Percentiles rank a stretch among this genome's conserved stretches.
phyloP scores from a whole-genome alignment of 2,797 vertebrate genomes.

The Sebastes hopkinsi region DNA sequence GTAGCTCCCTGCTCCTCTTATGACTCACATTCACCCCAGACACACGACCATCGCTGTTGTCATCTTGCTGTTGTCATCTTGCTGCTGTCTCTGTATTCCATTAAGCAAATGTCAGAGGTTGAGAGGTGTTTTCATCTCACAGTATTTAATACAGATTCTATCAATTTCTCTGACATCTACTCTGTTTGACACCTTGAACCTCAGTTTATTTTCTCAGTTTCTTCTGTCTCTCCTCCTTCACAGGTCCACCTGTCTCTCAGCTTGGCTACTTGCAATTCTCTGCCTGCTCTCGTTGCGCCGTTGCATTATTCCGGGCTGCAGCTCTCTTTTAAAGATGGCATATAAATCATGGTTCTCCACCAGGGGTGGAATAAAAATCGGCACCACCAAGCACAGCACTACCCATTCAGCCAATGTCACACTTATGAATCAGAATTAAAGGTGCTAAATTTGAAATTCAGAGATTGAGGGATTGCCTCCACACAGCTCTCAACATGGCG shows the following conservation, averaged over 20 bases:
- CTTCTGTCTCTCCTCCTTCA: neutral
- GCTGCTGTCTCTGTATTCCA: neutral
- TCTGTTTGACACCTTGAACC: neutral
- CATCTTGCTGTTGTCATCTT: neutral
- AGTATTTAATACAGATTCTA: neutral
- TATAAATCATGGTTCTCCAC: neutral
- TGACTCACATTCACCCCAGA: neutral
- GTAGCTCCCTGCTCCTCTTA: neutral
- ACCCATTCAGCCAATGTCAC: fast-evolving
- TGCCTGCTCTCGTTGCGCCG: neutral
- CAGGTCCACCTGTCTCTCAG: neutral
- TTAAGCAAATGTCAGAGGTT: neutral
- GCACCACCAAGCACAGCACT: neutral
- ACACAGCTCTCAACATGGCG: too few species aligned
- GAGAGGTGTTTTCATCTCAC: neutral
- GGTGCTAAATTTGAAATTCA: too few species aligned
- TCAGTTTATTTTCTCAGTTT: neutral
- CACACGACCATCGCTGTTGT: neutral
- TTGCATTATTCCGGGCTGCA: neutral
- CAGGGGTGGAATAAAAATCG: neutral
- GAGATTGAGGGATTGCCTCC: too few species aligned
- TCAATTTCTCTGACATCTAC: neutral
- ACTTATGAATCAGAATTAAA: too few species aligned
- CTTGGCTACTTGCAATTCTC: neutral
- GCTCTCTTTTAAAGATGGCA: neutral